A percentile compares a stretch with the other conserved stretches of the same genome.
Evolutionary conservation across 2,797 vertebrate species (phyloP).

Genomic region (Eurystomus glaucurus): DNA sequence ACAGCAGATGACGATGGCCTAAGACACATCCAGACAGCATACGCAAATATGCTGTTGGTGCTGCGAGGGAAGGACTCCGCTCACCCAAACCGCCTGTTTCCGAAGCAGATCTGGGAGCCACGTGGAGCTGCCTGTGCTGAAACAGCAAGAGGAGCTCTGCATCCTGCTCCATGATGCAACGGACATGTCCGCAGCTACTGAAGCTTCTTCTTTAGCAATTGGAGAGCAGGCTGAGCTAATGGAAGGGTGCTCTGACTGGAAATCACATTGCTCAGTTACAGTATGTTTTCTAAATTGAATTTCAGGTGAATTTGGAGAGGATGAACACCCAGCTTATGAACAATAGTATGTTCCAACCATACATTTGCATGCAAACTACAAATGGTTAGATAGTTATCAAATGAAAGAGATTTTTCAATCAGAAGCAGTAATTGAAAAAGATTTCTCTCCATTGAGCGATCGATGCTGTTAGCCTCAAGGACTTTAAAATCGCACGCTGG

Average conservation of each 20-base stretch:
- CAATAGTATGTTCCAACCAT: not conserved
- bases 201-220: not conserved
- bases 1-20: accelerated
- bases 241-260: not conserved
- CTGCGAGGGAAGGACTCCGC: not conserved
- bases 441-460: not conserved
- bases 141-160: not conserved
- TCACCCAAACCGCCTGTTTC: not conserved
- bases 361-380: not conserved
- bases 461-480: conserved; percentile 39
- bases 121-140: not conserved
- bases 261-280: not conserved
- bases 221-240: not conserved
- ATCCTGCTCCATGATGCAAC: accelerated
- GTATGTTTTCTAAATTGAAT: not conserved
- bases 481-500: not conserved
- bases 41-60: accelerated
- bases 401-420: conserved; percentile 26
- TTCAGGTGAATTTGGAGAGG: not conserved
- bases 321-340: not conserved
- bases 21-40: not conserved
- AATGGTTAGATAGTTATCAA: not conserved
- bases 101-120: not conserved
- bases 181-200: accelerated
- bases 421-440: not conserved